Evolutionary conservation across 2,113 vertebrate species (phyloP).

Genomic region (Equus przewalskii): DNA sequence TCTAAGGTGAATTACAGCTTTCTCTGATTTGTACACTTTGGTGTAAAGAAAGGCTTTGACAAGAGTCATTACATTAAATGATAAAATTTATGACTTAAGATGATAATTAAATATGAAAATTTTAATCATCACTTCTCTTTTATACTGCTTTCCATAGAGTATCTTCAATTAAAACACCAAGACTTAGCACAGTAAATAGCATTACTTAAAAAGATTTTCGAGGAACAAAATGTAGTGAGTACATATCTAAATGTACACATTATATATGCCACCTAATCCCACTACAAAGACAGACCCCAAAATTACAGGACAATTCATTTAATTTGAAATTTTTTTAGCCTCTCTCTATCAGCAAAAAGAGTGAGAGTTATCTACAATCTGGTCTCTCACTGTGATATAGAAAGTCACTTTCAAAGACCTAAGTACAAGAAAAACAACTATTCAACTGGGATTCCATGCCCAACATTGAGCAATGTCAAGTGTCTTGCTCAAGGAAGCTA

Average conservation of each 20-base stretch:
- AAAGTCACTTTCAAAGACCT: constrained; percentile 30
- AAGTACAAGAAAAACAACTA: neutral
- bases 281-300: neutral
- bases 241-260: neutral
- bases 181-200: neutral
- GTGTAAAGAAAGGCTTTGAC: neutral
- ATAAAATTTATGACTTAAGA: constrained; percentile 32
- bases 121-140: constrained; percentile 26
- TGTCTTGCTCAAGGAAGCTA: neutral
- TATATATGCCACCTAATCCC: neutral
- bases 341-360: neutral
- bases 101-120: constrained; percentile 6
- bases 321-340: constrained; percentile 11
- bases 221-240: constrained; percentile 39
- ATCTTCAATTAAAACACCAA: neutral
- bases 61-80: neutral
- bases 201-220: constrained; percentile 12
- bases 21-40: neutral
- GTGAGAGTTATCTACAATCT: neutral
- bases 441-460: neutral
- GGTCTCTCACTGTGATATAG: neutral
- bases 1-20: neutral
- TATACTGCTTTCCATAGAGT: neutral
- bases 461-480: neutral
- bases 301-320: neutral